These are phyloP conservation scores for Malurus leucopterus DNA, from an alignment of 2,797 vertebrate genomes.

Conservation along the genomic window DNA sequence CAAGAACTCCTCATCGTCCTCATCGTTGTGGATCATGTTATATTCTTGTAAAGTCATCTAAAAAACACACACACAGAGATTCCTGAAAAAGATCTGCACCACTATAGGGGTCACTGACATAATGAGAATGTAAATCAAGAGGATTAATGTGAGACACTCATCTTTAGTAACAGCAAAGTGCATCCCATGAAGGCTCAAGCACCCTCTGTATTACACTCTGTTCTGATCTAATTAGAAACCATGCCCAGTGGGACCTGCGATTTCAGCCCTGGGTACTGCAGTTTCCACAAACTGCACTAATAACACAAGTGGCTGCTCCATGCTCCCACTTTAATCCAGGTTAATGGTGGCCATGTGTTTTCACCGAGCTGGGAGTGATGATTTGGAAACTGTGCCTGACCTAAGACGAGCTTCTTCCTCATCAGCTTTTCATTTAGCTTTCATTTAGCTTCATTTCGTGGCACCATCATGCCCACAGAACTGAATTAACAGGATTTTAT, in stretches of 20 bases:
- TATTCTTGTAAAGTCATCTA: slow-evolving; percentile 91
- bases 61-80: not conserved
- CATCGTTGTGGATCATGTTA: slow-evolving; percentile 79
- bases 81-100: not conserved
- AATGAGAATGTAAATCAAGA: not conserved
- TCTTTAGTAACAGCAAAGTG: not conserved
- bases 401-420: not conserved
- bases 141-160: slow-evolving; percentile 25
- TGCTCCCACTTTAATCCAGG: slow-evolving; percentile 11
- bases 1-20: slow-evolving; percentile 91
- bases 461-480: not conserved
- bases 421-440: not conserved
- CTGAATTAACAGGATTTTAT: not conserved
- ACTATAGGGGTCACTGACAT: not conserved
- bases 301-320: not conserved
- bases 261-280: not conserved
- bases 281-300: not conserved
- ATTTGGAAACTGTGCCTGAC: not conserved
- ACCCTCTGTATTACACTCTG: not conserved
- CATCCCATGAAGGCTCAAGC: not conserved
- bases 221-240: slow-evolving; percentile 12
- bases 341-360: not conserved
- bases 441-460: not conserved
- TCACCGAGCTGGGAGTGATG: rapidly evolving
- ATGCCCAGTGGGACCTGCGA: not conserved